A percentile compares a stretch with the other conserved stretches of the same genome.
Evolutionary conservation across 2,113 vertebrate genomes (phyloP).

Genomic region (Laterallus jamaicensis): DNA sequence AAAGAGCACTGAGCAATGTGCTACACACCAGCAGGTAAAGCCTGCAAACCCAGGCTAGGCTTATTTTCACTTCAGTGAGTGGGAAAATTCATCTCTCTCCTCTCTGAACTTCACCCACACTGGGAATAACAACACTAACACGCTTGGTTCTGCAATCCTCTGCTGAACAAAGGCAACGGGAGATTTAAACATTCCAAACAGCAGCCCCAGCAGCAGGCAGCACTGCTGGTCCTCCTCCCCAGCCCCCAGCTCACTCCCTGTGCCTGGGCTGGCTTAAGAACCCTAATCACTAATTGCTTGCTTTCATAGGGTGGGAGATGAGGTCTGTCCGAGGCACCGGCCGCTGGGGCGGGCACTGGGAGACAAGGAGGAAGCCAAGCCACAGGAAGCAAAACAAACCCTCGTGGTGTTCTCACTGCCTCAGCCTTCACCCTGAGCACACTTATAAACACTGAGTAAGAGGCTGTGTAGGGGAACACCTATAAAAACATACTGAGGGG

Average conservation of each 20-base stretch:
- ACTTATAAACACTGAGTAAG: neutral
- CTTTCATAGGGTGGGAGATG: neutral
- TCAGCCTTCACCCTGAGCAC: fast-evolving
- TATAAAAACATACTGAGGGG: neutral
- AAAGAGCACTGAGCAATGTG: neutral
- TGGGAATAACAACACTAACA: neutral
- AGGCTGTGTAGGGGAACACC: fast-evolving
- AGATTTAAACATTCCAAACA: neutral
- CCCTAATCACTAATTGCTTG: neutral
- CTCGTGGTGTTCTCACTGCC: fast-evolving
- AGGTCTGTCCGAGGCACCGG: neutral
- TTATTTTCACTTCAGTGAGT: neutral
- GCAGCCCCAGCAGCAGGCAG: neutral
- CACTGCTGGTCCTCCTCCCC: neutral
- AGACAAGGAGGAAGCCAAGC: fast-evolving
- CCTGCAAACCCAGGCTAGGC: neutral
- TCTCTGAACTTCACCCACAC: neutral
- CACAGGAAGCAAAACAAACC: neutral
- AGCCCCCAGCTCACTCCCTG: neutral
- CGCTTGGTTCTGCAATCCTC: too few species aligned
- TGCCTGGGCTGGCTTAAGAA: neutral
- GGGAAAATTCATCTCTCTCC: neutral
- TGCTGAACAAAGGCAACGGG: fast-evolving
- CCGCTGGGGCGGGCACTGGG: neutral
- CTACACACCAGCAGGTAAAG: neutral